Evolutionary conservation across 2,113 vertebrate species (phyloP).

Genomic region (Tricholaema leucomelas): DNA sequence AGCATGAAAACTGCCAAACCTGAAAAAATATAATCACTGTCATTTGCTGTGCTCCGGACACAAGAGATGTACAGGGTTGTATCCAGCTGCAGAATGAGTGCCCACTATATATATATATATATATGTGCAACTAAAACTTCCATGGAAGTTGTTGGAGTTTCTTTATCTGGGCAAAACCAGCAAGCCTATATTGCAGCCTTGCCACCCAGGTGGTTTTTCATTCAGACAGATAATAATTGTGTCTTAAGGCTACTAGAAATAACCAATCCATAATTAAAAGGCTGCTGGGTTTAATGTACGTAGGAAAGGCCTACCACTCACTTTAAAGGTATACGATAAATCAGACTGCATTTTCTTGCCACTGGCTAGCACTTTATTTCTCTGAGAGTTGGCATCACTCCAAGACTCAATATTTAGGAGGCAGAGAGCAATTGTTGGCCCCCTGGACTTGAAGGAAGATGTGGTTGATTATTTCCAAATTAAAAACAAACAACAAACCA

Average conservation of each 20-base stretch:
- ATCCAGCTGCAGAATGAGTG: not conserved
- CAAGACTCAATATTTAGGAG: constrained; percentile 1
- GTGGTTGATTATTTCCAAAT: not conserved
- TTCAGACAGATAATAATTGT: not conserved
- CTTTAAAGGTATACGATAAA: constrained; percentile 41
- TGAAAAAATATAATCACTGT: not conserved
- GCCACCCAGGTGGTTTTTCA: constrained; percentile 36
- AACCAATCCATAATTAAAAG: constrained; percentile 61
- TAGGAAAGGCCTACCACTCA: not conserved
- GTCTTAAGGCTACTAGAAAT: constrained; percentile 40
- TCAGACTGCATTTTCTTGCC: constrained; percentile 55
- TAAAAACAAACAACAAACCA: not conserved
- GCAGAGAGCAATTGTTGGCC: not conserved
- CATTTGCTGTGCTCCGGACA: not conserved
- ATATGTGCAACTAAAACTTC: not conserved
- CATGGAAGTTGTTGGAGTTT: not conserved
- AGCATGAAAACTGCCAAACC: not conserved
- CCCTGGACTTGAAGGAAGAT: not conserved
- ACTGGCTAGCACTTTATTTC: constrained; percentile 39
- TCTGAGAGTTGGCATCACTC: constrained; percentile 13
- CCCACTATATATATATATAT: not conserved
- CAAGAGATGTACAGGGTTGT: not conserved
- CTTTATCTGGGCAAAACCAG: constrained; percentile 1
- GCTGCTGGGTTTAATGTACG: constrained; percentile 34
- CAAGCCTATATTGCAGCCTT: not conserved